Conservation (phyloP, 2,113 vertebrate genomes). For the Spheniscus mendiculus region DNA sequence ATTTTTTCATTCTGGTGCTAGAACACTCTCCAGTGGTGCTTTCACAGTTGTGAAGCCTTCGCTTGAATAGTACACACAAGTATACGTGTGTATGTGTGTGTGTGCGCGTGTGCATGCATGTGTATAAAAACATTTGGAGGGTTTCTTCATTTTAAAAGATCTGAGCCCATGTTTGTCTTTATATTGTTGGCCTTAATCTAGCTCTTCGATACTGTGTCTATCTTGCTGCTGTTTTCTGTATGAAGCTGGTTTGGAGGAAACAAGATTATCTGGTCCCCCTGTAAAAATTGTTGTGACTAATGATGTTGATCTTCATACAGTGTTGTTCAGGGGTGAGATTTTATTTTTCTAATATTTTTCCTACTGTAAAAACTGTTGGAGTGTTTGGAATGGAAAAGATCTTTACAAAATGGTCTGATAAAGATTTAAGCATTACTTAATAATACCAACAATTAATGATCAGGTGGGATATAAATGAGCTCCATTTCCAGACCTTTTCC, state of each 20-base stretch:
- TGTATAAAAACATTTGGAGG: neutral
- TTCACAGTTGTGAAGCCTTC: conserved; percentile 7
- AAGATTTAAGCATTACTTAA: neutral
- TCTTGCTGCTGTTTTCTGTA: conserved; percentile 28
- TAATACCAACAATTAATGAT: neutral
- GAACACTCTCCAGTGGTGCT: conserved; percentile 52
- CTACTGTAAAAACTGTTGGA: conserved; percentile 17
- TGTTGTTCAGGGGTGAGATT: conserved; percentile 65
- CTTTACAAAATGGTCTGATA: neutral
- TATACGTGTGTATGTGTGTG: neutral
- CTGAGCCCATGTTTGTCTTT: conserved; percentile 13
- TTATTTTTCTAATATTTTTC: conserved; percentile 76
- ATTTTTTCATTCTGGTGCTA: conserved; percentile 62
- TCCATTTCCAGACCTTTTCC: neutral
- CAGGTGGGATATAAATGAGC: neutral
- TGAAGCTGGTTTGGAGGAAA: conserved; percentile 54
- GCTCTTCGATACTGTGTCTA: conserved; percentile 14
- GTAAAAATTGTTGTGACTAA: neutral
- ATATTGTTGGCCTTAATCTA: conserved; percentile 55
- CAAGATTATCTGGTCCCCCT: neutral
- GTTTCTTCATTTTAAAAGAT: conserved; percentile 34
- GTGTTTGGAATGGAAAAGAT: neutral
- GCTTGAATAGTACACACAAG: neutral
- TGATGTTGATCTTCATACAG: conserved; percentile 20
- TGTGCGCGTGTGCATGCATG: neutral